These are phyloP conservation scores for Zoanthus gigantus DNA, from an alignment of 92 coral and sea anemone species.

Conservation along the genomic window DNA sequence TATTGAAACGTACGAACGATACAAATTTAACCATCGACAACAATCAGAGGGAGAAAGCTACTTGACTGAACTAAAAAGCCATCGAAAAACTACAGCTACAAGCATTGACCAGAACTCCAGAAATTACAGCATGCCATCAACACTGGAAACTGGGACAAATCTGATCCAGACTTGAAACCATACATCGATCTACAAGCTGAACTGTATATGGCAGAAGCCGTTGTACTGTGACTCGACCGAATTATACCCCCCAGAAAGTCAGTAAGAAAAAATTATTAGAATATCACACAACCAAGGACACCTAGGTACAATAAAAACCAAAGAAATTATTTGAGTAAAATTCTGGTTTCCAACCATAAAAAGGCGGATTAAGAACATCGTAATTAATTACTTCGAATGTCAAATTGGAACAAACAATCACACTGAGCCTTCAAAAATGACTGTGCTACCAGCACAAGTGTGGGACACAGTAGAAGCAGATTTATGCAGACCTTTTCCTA, in stretches of 20 bases:
- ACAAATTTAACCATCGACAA: too few relatives aligned
- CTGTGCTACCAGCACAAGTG: slow-evolving; percentile 46
- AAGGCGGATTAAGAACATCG: slow-evolving; percentile 32
- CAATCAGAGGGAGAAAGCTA: too few relatives aligned
- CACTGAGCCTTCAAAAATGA: slow-evolving; percentile 63
- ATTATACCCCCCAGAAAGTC: slow-evolving; percentile 55
- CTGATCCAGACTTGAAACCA: neutral
- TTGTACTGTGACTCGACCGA: slow-evolving; percentile 54
- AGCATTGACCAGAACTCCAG: too few relatives aligned
- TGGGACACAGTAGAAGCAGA: slow-evolving; percentile 45
- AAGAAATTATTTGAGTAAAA: slow-evolving; percentile 66
- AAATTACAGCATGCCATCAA: too few relatives aligned
- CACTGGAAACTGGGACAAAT: too few relatives aligned
- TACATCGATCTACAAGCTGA: slow-evolving; percentile 54
- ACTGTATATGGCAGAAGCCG: slow-evolving; percentile 56
- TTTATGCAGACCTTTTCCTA: slow-evolving; percentile 51
- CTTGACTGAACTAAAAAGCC: too few relatives aligned
- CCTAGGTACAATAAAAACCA: slow-evolving; percentile 65
- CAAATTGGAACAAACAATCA: slow-evolving; percentile 48
- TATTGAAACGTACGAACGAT: too few relatives aligned
- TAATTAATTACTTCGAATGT: slow-evolving; percentile 35
- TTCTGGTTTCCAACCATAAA: slow-evolving; percentile 62
- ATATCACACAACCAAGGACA: slow-evolving; percentile 72
- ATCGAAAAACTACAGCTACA: slow-evolving; percentile 28
- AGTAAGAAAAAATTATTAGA: slow-evolving; percentile 48